These are phyloP conservation scores for Aplochiton taeniatus DNA, from an alignment of 2,797 vertebrate genomes.

Conservation along the genomic window DNA sequence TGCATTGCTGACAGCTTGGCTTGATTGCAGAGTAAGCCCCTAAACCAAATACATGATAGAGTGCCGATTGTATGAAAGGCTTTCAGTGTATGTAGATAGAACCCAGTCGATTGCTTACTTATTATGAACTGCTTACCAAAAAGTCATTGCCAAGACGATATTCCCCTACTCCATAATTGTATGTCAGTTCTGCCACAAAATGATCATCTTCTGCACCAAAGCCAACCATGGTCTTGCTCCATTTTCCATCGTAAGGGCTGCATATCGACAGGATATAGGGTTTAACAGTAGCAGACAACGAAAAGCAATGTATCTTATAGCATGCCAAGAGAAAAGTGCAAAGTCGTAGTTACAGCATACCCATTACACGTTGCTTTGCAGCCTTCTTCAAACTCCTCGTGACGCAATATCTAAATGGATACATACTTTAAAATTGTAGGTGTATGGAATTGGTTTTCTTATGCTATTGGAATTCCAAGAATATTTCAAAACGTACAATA, in stretches of 20 bases:
- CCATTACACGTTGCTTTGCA: slow-evolving; percentile 96
- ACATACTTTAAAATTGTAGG: neutral
- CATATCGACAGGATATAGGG: neutral
- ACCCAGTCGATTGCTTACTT: neutral
- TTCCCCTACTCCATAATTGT: slow-evolving; percentile 93
- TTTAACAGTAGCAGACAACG: slow-evolving; percentile 8
- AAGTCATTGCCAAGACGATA: slow-evolving; percentile 94
- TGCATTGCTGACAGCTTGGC: slow-evolving; percentile 87
- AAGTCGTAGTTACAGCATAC: slow-evolving; percentile 61
- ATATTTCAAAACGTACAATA: too few relatives aligned
- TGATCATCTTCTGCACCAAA: slow-evolving; percentile 91
- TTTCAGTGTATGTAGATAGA: neutral
- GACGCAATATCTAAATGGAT: slow-evolving; percentile 78
- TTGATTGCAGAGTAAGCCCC: slow-evolving; percentile 91
- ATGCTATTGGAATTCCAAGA: too few relatives aligned
- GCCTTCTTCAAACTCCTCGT: slow-evolving; percentile 97
- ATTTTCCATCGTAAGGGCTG: slow-evolving; percentile 96
- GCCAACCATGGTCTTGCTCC: slow-evolving; percentile 99
- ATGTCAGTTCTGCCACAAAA: slow-evolving; percentile 94
- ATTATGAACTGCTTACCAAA: slow-evolving; percentile 80
- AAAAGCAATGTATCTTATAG: neutral
- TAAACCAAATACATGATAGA: slow-evolving; percentile 45
- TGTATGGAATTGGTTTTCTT: too few relatives aligned
- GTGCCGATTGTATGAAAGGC: neutral
- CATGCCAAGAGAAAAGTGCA: neutral